A percentile compares a stretch with the other conserved stretches of the same genome.
Conservation (phyloP, 2,113 vertebrate genomes). For the Nasalis larvatus region DNA sequence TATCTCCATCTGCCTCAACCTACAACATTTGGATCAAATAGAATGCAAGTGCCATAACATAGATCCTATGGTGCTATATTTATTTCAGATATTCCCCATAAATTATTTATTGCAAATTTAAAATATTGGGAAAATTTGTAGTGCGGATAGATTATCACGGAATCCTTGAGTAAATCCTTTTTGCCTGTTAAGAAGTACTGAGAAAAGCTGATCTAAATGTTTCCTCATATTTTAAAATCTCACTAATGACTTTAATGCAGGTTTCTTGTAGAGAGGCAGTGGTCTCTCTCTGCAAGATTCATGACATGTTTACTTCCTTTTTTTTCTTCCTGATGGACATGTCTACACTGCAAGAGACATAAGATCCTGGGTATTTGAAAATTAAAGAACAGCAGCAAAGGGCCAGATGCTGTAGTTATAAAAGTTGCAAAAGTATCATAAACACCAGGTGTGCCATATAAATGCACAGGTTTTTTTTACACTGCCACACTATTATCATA, state of each 20-base stretch:
- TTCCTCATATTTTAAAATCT: slow-evolving; percentile 50
- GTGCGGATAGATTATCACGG: background rate
- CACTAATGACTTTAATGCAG: slow-evolving; percentile 30
- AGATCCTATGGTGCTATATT: background rate
- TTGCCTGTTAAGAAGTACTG: background rate
- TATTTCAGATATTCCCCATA: slow-evolving; percentile 4
- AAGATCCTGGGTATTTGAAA: slow-evolving; percentile 71
- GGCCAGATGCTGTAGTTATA: slow-evolving; percentile 71
- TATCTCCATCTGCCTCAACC: background rate
- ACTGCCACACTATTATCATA: slow-evolving; percentile 67
- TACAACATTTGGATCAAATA: background rate
- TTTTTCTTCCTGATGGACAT: slow-evolving; percentile 37
- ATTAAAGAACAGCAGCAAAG: slow-evolving; percentile 75
- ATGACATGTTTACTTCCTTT: slow-evolving; percentile 9
- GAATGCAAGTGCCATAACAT: background rate
- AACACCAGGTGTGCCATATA: slow-evolving; percentile 74
- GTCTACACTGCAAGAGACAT: slow-evolving; percentile 62
- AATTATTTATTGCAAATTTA: background rate
- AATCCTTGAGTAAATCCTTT: background rate
- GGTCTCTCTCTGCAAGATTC: slow-evolving; percentile 33
- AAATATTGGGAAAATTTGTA: slow-evolving; percentile 27
- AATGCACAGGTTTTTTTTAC: slow-evolving; percentile 65
- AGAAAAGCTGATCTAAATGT: slow-evolving; percentile 24
- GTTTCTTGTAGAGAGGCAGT: slow-evolving; percentile 2
- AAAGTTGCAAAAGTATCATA: slow-evolving; percentile 75